Base-by-base conservation (phyloP, 2,797 vertebrate species). In the Sandelia bainsii region DNA sequence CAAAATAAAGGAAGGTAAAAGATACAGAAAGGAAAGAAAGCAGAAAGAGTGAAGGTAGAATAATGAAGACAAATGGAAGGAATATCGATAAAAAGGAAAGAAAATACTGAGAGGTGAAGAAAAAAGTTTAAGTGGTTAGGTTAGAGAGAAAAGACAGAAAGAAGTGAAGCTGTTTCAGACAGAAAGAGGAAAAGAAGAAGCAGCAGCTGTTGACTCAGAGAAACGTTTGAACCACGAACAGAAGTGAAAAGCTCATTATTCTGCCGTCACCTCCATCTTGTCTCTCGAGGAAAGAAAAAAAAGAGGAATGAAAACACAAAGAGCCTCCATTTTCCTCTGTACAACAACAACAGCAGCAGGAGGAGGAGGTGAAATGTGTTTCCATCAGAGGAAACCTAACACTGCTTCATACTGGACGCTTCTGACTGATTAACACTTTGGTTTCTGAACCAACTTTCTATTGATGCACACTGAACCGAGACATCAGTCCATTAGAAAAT, bases 221-320 rank as follows among this genome's bases (percentile, higher is more conserved):
- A 81, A 82, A 77, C 72, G 76, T 64, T 73, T 64, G 70, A 69
- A 83, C 69, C 61, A 67, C 77, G 84, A 84, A 80, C 82, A 87
- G 88, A 92, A 90, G 80, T 85, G 85, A 88, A 71, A 82, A 61
- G 27, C 48, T 68, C 45, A 80, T 84, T 77, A 48, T 56, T 65
- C 52, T 68, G 67, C 65, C 53, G 23, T 61, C 57, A 69, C 76
- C 75, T 75, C 77, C 77, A 74, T 82, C 75, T 81, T 76, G 60
- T 80, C 87, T 85, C 54, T 86, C 44, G 59, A 80, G 83, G 82
- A 85, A 85, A 79, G 72, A 77, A 57, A 56, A n/a, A 72, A 42
- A 66, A 48, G 51, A 37, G 25, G 68, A 69, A 62, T 51, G 48
- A 53, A 68, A 78, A 75, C 48, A 79, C 72, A 82, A 79, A 51